Conservation (phyloP, 23 tunicate species). For the Halocynthia roretzi region DNA sequence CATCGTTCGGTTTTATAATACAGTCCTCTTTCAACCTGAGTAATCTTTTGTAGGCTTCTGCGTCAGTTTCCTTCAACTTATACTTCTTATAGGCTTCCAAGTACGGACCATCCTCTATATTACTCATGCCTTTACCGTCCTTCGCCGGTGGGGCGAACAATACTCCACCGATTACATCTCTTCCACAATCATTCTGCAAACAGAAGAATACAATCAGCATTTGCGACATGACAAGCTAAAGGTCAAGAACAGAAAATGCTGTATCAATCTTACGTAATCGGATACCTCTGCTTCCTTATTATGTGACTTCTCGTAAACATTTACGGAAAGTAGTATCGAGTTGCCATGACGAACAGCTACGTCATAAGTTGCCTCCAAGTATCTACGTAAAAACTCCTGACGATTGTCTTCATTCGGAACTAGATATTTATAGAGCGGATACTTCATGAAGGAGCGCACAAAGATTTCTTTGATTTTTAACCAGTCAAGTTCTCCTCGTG, state of each 20-base stretch:
- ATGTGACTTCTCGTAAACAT: conserved; percentile 7
- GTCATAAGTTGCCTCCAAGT: conserved; percentile 79
- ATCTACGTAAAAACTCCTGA: conserved; percentile 66
- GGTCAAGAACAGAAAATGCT: too few species aligned
- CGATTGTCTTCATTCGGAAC: conserved; percentile 58
- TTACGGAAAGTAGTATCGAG: conserved; percentile 53
- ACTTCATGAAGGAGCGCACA: conserved; percentile 48
- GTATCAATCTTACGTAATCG: too few species aligned
- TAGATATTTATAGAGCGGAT: conserved; percentile 78
- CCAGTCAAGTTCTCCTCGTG: conserved; percentile 36
- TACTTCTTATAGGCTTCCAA: conserved; percentile 62
- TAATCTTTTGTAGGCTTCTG: conserved; percentile 29
- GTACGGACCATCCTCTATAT: conserved; percentile 57
- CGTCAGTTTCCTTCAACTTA: conserved; percentile 37
- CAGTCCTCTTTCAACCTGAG: not conserved
- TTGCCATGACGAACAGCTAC: conserved; percentile 61
- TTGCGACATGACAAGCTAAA: too few species aligned
- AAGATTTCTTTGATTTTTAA: conserved; percentile 38
- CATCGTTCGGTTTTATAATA: not conserved
- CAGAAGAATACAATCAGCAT: too few species aligned
- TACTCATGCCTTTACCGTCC: conserved; percentile 76
- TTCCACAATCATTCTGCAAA: not conserved
- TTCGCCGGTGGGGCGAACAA: conserved; percentile 64
- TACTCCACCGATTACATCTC: conserved; percentile 67
- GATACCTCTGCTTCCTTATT: not conserved